Conservation (phyloP, 2,888 invertebrate species). For the Drosophila conformis region DNA sequence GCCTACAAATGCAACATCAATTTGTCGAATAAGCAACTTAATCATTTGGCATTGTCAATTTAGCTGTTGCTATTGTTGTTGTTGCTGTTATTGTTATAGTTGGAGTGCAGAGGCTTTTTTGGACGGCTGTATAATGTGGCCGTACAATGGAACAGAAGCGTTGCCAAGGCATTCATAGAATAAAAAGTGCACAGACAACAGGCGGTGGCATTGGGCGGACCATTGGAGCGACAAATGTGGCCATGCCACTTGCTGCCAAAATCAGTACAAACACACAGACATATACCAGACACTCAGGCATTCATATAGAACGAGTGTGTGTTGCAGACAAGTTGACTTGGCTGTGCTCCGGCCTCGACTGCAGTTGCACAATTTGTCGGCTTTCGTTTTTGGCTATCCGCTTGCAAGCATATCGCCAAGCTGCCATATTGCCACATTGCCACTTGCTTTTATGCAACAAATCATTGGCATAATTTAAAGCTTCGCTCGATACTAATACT, state of each 20-base stretch:
- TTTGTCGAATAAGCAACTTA: constrained; percentile 81
- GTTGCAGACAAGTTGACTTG: constrained; percentile 46
- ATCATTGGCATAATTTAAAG: constrained; percentile 80
- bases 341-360: constrained; percentile 44
- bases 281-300: not conserved
- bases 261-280: constrained; percentile 56
- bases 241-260: constrained; percentile 78
- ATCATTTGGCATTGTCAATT: constrained; percentile 74
- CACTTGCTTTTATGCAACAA: constrained; percentile 78
- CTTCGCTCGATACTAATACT: constrained; percentile 40
- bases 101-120: constrained; percentile 16
- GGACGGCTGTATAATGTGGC: constrained; percentile 16
- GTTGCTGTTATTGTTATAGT: not conserved
- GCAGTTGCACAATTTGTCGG: constrained; percentile 79
- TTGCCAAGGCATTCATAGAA: constrained; percentile 66
- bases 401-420: constrained; percentile 66
- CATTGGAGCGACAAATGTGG: constrained; percentile 76
- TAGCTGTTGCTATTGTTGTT: constrained; percentile 28
- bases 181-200: constrained; percentile 73
- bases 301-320: not conserved
- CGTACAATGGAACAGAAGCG: constrained; percentile 38
- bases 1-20: constrained; percentile 64
- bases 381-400: constrained; percentile 74
- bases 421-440: constrained; percentile 59
- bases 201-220: constrained; percentile 20